phyloP scores from a whole-genome alignment of 2,888 invertebrate genomes.

The Phyllotreta cruciferae region DNA sequence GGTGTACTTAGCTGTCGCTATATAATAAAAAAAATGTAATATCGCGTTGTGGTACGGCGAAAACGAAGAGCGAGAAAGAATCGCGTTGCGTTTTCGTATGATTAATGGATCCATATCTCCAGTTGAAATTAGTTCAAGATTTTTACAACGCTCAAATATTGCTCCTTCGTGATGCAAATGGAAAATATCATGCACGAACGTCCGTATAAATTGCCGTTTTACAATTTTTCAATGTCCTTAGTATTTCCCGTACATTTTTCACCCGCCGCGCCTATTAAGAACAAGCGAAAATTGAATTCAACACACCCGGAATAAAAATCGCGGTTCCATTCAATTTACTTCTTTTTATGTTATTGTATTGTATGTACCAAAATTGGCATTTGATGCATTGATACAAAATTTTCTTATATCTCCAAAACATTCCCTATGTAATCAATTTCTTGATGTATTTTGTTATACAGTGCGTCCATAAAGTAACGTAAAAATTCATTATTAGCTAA shows the following conservation, averaged over 20 bases:
- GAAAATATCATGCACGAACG: conserved; percentile 35
- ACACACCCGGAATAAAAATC: background rate
- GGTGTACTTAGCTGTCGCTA: background rate
- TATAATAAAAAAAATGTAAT: conserved; percentile 15
- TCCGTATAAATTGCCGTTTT: conserved; percentile 37
- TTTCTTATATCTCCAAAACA: too few relatives aligned
- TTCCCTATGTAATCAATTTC: too few relatives aligned
- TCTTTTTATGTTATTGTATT: too few relatives aligned
- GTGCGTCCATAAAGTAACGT: too few relatives aligned
- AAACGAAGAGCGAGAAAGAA: conserved; percentile 3
- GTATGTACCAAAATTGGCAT: too few relatives aligned
- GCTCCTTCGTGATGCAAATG: conserved; percentile 38
- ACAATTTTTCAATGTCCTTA: conserved; percentile 39
- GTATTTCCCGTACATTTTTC: conserved; percentile 32
- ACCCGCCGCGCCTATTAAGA: conserved; percentile 21
- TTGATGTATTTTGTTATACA: too few relatives aligned
- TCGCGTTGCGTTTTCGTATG: conserved; percentile 29
- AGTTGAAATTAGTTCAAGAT: conserved; percentile 41
- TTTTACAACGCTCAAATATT: conserved; percentile 38
- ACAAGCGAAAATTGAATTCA: conserved; percentile 21
- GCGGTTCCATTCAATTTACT: too few relatives aligned
- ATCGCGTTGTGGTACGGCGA: background rate
- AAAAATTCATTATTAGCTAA: too few relatives aligned
- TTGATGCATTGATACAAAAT: too few relatives aligned
- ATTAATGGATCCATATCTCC: conserved; percentile 39